A percentile compares a stretch with the other conserved stretches of the same genome.
These are phyloP conservation scores for Drosophila kanapiae DNA, from an alignment of 1,140 invertebrate genomes.

Conservation along the genomic window DNA sequence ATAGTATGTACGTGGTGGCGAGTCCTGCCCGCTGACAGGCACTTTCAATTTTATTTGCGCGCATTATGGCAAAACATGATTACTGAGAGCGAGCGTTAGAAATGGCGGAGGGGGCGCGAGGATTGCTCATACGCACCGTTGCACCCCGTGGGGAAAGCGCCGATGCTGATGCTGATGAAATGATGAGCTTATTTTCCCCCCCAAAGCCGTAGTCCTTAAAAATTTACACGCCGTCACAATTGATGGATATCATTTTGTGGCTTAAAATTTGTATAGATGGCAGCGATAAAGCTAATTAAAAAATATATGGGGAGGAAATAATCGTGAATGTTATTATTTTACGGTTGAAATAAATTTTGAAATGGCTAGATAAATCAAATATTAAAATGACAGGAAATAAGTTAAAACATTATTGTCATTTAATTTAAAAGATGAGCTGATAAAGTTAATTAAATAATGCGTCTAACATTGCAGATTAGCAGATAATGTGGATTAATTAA, in stretches of 20 bases:
- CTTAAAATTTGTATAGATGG: not conserved
- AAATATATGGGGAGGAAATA: not conserved
- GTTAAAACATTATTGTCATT: not conserved
- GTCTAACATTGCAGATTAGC: not conserved
- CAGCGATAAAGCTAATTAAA: slow-evolving; percentile 24
- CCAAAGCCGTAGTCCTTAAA: not conserved
- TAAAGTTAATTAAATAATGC: not conserved
- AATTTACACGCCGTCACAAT: slow-evolving; percentile 12
- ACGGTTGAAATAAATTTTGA: not conserved
- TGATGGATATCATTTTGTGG: slow-evolving; percentile 27
- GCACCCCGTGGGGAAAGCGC: slow-evolving; percentile 32
- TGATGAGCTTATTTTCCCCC: slow-evolving; percentile 34
- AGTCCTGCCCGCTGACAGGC: slow-evolving; percentile 48
- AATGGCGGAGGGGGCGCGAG: not conserved
- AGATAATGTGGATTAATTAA: too few species aligned
- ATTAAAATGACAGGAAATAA: not conserved
- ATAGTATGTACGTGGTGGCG: not conserved
- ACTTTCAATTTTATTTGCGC: slow-evolving; percentile 80
- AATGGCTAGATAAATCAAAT: not conserved
- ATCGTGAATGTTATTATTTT: slow-evolving; percentile 1
- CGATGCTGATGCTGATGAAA: slow-evolving; percentile 16
- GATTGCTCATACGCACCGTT: slow-evolving; percentile 77
- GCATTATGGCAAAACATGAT: slow-evolving; percentile 68
- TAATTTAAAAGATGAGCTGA: not conserved
- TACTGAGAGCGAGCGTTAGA: slow-evolving; percentile 29